Evolutionary conservation across 2,797 vertebrate species (phyloP), one percentile per base, ranked within the genome.

Genomic region (Acropternis orthonyx): DNA sequence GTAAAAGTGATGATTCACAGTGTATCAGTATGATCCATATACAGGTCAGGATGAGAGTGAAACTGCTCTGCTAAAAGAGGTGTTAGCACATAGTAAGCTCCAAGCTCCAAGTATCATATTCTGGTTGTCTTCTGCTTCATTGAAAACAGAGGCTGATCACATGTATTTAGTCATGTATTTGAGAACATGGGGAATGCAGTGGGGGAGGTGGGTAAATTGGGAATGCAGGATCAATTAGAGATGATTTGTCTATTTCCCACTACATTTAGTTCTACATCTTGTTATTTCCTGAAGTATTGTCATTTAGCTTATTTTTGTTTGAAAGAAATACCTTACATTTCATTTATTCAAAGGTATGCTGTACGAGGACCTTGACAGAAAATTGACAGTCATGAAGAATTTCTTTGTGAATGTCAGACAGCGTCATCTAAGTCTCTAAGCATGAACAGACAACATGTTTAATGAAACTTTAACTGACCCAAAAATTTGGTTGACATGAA

Each of bases 401-500:
- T 89, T 54, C 65, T 65, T 12, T 72, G 4, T 65, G 58, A 76
- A 41, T 80, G 41, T 87, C 83, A 84, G 74, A 23, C 46, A 88
- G 61, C 2, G 1, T 91, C 87, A 75, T 43, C 44, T 21, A 71
- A 58, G 51, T 76, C 48, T 93, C 72, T 75, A 72, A 94, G 36
- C 66, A 51, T 1, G 55, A 92, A 18, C 43, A 63, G 68, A 72
- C 28, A 46, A 85, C 27, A 18, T 54, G 51, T 81, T 92, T 85
- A 88, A 86, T 84, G 76, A 81, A 94, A 90, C 74, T 87, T 85
- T 58, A 92, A 73, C 15, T 27, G 66, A 84, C 76, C 46, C 73
- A 66, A 77, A 89, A 87, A 84, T 74, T 46, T 74, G 24, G 22
- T 86, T 89, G 69, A 95, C 13, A 2, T 84, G 89, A 87, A 66